Evolutionary conservation across 1,140 invertebrate species (phyloP), one percentile per base, ranked within the genome.

Genomic region (Doryteuthis pealeii): DNA sequence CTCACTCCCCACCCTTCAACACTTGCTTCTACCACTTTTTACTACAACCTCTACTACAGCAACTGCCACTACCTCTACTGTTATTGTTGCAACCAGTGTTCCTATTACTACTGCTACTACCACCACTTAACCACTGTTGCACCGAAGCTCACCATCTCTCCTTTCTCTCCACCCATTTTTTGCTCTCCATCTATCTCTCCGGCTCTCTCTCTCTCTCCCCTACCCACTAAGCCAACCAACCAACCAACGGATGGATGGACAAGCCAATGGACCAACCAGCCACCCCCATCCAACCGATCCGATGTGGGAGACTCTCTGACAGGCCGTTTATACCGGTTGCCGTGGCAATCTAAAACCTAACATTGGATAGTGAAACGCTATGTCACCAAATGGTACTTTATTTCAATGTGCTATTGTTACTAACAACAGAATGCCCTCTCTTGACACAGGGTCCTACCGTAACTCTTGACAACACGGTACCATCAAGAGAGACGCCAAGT

Each of bases 131-230:
- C 33, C 18, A 70, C 8, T n/a, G 12, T 33, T 70, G n/a, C 15
- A 33, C n/a, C 35, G n/a, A 22, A 33, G 26, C n/a, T 35, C 35
- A 26, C 15, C 15, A 32, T 35, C 12, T 70, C 22, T 35, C 35
- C 8, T 40, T 22, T 35, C 31, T 26, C 31, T 10, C 28, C 30
- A 1, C 8, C n/a, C 62, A 65, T 33, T 33, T 62, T n/a, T n/a
- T 14, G 12, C 62, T 40, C 28, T 62, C 31, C 31, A 26, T 69
- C 73, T 69, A 31, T 65, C 65, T 43, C 73, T 86, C 88, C 89
- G 71, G 90, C 90, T 85, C 40, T 49, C 65, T 43, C n/a, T 65
- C 32, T 73, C 31, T 66, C 30, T 10, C 54, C 30, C 40, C 26
- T 26, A 33, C 28, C 28, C 68, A 58, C 18, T 10, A 5, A 58